A percentile compares a stretch with the other conserved stretches of the same genome.
Evolutionary conservation across 2,888 invertebrate species (phyloP).

Genomic region (Heliconius ethilla): DNA sequence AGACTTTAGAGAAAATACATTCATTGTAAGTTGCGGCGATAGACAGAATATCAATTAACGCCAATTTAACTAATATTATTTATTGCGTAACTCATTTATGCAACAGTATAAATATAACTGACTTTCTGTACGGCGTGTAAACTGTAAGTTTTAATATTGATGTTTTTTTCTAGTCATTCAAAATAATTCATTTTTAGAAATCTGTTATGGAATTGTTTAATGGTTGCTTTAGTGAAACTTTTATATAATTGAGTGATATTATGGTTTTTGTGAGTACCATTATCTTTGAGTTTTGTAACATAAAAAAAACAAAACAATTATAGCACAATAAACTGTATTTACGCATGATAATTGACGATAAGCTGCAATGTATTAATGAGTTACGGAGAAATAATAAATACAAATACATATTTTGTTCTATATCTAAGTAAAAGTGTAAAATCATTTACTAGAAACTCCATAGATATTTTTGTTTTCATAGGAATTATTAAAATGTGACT

Average conservation of each 20-base stretch:
- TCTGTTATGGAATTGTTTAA: conserved; percentile 37
- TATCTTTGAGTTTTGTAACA: background rate
- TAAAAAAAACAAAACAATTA: background rate
- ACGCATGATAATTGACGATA: background rate
- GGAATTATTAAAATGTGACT: too few species aligned
- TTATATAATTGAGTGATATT: background rate
- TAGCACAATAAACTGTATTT: background rate
- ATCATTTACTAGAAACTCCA: background rate
- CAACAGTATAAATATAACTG: conserved; percentile 35
- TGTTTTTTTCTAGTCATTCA: conserved; percentile 29
- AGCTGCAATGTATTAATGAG: background rate
- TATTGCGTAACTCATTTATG: conserved; percentile 41
- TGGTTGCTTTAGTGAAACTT: conserved; percentile 6
- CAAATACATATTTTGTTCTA: background rate
- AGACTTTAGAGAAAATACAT: conserved; percentile 68
- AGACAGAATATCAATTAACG: conserved; percentile 55
- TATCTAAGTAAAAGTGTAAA: background rate
- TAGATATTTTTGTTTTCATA: background rate
- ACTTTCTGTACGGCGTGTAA: conserved; percentile 35
- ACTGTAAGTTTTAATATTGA: conserved; percentile 23
- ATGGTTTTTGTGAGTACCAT: background rate
- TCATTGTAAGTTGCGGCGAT: conserved; percentile 56
- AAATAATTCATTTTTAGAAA: conserved; percentile 37
- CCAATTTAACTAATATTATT: conserved; percentile 42
- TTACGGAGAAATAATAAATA: background rate